Evolutionary conservation across 1,140 invertebrate genomes (phyloP).

Genomic region (Drosophila trapezifrons): DNA sequence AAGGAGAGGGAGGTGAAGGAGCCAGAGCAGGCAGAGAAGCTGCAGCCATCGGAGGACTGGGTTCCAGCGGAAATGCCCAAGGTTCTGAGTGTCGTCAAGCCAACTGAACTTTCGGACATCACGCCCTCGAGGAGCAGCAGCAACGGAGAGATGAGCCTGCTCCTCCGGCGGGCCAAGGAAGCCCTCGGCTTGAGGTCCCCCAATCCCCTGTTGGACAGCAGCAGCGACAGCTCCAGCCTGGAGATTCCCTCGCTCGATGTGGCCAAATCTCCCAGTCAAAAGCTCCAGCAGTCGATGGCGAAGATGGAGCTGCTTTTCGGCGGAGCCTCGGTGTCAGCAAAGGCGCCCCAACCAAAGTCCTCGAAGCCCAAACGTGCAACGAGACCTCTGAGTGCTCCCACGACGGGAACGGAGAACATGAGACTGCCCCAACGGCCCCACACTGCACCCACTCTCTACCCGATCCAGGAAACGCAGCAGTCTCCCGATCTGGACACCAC

Average conservation of each 20-base stretch:
- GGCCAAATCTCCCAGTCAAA: not conserved
- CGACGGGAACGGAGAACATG: not conserved
- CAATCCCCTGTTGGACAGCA: constrained; percentile 14
- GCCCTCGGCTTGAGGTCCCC: constrained; percentile 6
- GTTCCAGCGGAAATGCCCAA: constrained; percentile 7
- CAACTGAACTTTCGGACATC: constrained; percentile 5
- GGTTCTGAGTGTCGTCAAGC: not conserved
- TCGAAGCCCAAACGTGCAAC: not conserved
- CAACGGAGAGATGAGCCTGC: constrained; percentile 20
- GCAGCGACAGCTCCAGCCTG: constrained; percentile 19
- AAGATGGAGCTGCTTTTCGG: constrained; percentile 72
- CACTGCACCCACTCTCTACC: constrained; percentile 45
- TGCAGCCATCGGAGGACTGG: not conserved
- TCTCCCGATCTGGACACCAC: not conserved
- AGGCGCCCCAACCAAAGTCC: not conserved
- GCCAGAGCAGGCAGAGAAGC: no score
- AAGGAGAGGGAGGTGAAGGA: not conserved
- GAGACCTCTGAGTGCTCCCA: constrained; percentile 61
- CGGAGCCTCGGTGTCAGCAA: constrained; percentile 1
- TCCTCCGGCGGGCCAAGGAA: constrained; percentile 17
- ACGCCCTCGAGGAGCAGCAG: constrained; percentile 23
- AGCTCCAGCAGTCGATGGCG: constrained; percentile 61
- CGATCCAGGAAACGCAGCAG: constrained; percentile 1
- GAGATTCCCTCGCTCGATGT: not conserved
- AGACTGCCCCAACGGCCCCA: constrained; percentile 30